Conservation (phyloP, 1,140 invertebrate species). For the Drosophila biarmipes region DNA sequence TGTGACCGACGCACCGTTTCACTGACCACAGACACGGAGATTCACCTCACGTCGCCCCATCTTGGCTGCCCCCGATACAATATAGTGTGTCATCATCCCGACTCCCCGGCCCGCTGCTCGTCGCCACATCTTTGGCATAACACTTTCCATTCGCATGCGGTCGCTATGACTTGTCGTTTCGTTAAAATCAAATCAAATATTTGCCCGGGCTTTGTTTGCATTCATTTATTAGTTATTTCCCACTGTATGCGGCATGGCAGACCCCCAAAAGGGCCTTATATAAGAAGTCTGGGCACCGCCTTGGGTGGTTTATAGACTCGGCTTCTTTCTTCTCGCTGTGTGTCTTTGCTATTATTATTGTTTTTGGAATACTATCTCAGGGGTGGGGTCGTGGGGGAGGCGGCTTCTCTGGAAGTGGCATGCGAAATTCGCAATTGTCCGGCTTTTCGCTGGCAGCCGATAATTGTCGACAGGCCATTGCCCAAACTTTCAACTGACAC, state of each 20-base stretch:
- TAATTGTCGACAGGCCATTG: constrained; percentile 48
- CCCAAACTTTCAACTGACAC: constrained; percentile 49
- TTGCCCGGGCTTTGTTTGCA: constrained; percentile 51
- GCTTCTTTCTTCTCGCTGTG: constrained; percentile 14
- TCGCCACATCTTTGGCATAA: constrained; percentile 52
- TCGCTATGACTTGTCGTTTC: constrained; percentile 72
- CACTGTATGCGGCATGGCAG: neutral
- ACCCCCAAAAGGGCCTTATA: constrained; percentile 55
- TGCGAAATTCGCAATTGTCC: constrained; percentile 53
- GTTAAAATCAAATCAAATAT: constrained; percentile 80
- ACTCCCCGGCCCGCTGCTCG: neutral
- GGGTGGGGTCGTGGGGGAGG: no score
- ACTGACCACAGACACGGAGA: constrained; percentile 73
- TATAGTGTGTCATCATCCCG: constrained; percentile 45
- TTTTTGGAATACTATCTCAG: constrained; percentile 28
- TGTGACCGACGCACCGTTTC: constrained; percentile 13
- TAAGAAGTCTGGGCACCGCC: constrained; percentile 57
- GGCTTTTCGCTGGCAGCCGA: constrained; percentile 59
- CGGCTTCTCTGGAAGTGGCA: constrained; percentile 24
- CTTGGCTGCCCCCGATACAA: constrained; percentile 4
- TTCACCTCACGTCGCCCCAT: constrained; percentile 11
- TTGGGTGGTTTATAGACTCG: constrained; percentile 68
- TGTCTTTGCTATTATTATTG: constrained; percentile 2
- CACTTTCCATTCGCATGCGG: constrained; percentile 71
- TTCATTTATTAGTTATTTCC: constrained; percentile 46